Base-by-base conservation (phyloP, 1,140 invertebrate species). In the Cecropterus lyciades region DNA sequence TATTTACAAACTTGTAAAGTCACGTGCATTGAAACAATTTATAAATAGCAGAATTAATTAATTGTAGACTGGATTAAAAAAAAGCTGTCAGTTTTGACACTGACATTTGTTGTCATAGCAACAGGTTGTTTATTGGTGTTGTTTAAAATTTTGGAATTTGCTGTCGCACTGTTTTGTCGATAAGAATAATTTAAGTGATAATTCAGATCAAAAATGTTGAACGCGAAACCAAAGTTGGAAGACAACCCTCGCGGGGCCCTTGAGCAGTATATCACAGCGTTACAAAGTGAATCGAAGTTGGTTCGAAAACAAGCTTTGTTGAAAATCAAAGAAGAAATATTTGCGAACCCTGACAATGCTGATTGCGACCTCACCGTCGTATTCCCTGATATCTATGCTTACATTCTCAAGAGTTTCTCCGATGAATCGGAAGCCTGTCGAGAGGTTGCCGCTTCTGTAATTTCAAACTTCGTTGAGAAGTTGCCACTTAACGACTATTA, bases 401-500 rank as follows among this genome's bases (percentile, higher is more conserved):
- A 92, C 65, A 72, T 92, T 7, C 60, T 92, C 27, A 92, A 91
- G 80, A 84, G 86, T 48, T 89, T 92, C 59, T 85, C 86, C 1
- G 91, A 92, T 68, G 42, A 70, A 45, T 87, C 91, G 0, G 91
- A 92, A 73, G 82, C 79, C 0, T 92, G 91, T 62, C 77, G 90
- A 30, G 89, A 90, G 27, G 69, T 65, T 52, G 77, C 90, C n/a
- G 81, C 80, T 11, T 55, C 57, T 11, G 90, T 92, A 37, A 83
- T 90, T 46, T 82, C 84, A 0, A 85, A 84, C 52, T 92, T 92
- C 42, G 81, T 92, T 13, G 78, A 89, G 20, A 77, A 72, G 9
- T 72, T 92, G 11, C 88, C 86, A 5, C 62, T 90, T 0, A 93
- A 94, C 74, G 96, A 96, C 65, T 95, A 95, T 55, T 95, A 96